Conservation (phyloP, 2,888 invertebrate genomes). For the Nymphalis urticae region DNA sequence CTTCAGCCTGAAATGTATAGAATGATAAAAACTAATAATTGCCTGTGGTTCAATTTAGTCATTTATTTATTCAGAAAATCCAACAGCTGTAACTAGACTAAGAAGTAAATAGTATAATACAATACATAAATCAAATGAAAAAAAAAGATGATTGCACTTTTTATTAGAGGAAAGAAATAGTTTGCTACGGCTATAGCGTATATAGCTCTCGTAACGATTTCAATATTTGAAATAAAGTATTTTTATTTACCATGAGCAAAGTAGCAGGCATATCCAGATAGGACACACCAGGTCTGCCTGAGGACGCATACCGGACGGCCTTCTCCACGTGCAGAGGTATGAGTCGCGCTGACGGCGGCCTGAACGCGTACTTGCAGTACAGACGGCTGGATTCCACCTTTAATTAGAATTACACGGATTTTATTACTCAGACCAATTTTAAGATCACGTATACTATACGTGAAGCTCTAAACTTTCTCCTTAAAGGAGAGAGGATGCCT, state of each 20-base stretch:
- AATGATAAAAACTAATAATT: background rate
- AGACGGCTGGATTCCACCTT: conserved; percentile 91
- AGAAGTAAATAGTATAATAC: too few species aligned
- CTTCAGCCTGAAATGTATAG: conserved; percentile 57
- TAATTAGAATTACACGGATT: background rate
- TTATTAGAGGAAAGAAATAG: too few species aligned
- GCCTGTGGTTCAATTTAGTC: too few species aligned
- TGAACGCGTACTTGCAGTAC: conserved; percentile 94
- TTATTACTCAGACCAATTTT: background rate
- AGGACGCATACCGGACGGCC: conserved; percentile 90
- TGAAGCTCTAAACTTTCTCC: background rate
- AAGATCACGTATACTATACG: background rate
- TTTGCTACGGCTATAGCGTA: too few species aligned
- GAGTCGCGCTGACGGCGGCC: conserved; percentile 90
- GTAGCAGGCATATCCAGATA: conserved; percentile 97
- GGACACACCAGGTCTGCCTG: conserved; percentile 93
- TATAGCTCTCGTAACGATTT: too few species aligned
- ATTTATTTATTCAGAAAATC: too few species aligned
- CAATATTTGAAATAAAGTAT: background rate
- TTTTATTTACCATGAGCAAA: conserved; percentile 80
- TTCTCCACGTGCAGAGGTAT: conserved; percentile 96
- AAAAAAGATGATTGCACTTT: too few species aligned
- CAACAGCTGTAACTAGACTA: too few species aligned
- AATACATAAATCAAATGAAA: too few species aligned
- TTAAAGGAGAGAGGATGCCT: too few species aligned